A percentile compares a stretch with the other conserved stretches of the same genome.
These are phyloP conservation scores for Tupiocoris notatus DNA, from an alignment of 2,888 invertebrate species.

Conservation along the genomic window DNA sequence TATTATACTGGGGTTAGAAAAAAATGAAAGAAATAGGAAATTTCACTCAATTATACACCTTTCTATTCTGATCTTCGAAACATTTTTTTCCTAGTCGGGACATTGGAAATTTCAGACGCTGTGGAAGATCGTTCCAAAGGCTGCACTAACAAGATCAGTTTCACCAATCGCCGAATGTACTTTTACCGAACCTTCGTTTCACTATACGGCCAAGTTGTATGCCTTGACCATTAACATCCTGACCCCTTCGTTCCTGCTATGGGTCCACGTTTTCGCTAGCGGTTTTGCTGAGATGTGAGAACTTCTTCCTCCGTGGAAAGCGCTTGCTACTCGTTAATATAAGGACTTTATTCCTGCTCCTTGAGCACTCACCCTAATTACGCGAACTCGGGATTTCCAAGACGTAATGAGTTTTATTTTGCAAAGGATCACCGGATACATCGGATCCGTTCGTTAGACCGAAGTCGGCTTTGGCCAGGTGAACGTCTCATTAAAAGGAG, in stretches of 20 bases:
- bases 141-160: constrained; percentile 40
- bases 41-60: no score
- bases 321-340: constrained; percentile 38
- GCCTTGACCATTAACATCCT: constrained; percentile 38
- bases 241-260: constrained; percentile 16
- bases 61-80: no score
- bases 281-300: background rate
- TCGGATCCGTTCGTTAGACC: constrained; percentile 23
- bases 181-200: background rate
- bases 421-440: constrained; percentile 21
- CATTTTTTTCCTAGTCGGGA: background rate
- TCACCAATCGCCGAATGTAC: constrained; percentile 35
- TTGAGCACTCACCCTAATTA: constrained; percentile 40
- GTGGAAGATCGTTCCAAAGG: constrained; percentile 37
- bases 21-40: no score
- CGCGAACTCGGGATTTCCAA: constrained; percentile 17
- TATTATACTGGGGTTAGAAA: no score
- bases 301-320: background rate
- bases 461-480: background rate
- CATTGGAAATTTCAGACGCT: background rate
- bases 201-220: constrained; percentile 20
- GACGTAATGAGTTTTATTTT: constrained; percentile 14
- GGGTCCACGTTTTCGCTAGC: no score
- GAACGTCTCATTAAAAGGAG: background rate
- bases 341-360: constrained; percentile 38